Conservation (phyloP, 1,140 invertebrate genomes). For the Zaprionus davidi region DNA sequence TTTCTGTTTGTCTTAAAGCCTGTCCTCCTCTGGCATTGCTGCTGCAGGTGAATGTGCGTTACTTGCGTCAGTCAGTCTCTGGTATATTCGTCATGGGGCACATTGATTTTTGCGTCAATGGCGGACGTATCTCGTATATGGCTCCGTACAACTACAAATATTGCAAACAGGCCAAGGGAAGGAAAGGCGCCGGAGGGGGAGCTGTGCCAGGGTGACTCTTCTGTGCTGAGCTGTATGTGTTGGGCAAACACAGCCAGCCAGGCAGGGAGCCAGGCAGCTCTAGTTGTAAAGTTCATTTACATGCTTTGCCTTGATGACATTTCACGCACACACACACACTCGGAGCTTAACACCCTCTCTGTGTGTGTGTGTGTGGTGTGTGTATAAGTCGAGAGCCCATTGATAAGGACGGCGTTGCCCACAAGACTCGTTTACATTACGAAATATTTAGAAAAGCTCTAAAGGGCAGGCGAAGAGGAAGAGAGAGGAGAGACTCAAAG, state of each 20-base stretch:
- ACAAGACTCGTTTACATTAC: slow-evolving; percentile 63
- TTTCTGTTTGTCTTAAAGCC: background rate
- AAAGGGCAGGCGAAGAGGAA: slow-evolving; percentile 21
- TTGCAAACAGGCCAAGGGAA: background rate
- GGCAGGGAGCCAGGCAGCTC: slow-evolving; percentile 45
- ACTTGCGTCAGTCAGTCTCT: slow-evolving; percentile 38
- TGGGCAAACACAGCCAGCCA: slow-evolving; percentile 51
- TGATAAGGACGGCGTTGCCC: slow-evolving; percentile 63
- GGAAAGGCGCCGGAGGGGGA: background rate
- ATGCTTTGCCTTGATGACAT: slow-evolving; percentile 77
- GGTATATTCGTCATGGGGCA: slow-evolving; percentile 51
- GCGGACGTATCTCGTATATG: slow-evolving; percentile 6
- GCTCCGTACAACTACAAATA: slow-evolving; percentile 39
- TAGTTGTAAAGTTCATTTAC: slow-evolving; percentile 82
- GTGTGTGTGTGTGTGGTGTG: slow-evolving; percentile 43
- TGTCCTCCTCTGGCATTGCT: background rate
- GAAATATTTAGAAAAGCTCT: slow-evolving; percentile 70
- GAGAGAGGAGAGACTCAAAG: slow-evolving; percentile 9
- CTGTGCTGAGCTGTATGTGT: slow-evolving; percentile 46
- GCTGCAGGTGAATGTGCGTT: slow-evolving; percentile 14
- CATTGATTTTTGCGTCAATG: slow-evolving; percentile 74
- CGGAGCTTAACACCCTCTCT: slow-evolving; percentile 14
- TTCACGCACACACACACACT: slow-evolving; percentile 60
- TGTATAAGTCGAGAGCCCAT: slow-evolving; percentile 72
- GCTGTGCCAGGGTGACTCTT: slow-evolving; percentile 48